Conservation (phyloP, 2,797 vertebrate species). For the Lepus oiostolus region DNA sequence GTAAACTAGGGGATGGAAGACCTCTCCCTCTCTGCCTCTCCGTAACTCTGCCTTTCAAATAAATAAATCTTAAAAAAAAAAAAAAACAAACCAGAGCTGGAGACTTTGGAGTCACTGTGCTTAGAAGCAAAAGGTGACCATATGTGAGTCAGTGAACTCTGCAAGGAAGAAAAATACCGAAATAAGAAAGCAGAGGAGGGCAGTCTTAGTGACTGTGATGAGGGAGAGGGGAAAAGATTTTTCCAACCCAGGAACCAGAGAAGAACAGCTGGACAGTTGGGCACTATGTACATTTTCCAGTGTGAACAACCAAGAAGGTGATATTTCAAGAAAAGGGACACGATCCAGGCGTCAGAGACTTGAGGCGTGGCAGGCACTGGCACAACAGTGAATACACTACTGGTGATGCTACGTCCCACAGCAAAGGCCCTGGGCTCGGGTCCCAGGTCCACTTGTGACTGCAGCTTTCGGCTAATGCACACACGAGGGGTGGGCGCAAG, state of each 20-base stretch:
- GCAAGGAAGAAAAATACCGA: background rate
- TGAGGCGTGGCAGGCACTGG: background rate
- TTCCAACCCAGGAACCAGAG: background rate
- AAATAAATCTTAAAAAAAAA: background rate
- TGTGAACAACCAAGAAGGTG: background rate
- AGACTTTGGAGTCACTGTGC: background rate
- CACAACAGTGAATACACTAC: too few relatives aligned
- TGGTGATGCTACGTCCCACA: too few relatives aligned
- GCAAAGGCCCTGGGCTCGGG: too few relatives aligned
- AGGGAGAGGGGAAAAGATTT: background rate
- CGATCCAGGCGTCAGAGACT: background rate
- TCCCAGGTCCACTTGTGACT: too few relatives aligned
- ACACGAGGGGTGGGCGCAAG: too few relatives aligned
- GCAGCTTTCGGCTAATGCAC: too few relatives aligned
- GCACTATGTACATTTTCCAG: background rate
- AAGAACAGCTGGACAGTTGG: background rate
- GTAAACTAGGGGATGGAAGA: too few relatives aligned
- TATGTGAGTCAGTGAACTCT: background rate
- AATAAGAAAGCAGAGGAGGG: background rate
- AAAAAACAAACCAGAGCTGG: background rate
- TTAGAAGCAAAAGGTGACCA: background rate
- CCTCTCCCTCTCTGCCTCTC: too few relatives aligned
- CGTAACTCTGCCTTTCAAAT: too few relatives aligned
- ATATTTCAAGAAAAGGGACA: background rate
- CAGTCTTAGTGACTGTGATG: background rate